These are phyloP conservation scores for Parelbella ahira DNA, from an alignment of 2,888 invertebrate genomes.

Conservation along the genomic window DNA sequence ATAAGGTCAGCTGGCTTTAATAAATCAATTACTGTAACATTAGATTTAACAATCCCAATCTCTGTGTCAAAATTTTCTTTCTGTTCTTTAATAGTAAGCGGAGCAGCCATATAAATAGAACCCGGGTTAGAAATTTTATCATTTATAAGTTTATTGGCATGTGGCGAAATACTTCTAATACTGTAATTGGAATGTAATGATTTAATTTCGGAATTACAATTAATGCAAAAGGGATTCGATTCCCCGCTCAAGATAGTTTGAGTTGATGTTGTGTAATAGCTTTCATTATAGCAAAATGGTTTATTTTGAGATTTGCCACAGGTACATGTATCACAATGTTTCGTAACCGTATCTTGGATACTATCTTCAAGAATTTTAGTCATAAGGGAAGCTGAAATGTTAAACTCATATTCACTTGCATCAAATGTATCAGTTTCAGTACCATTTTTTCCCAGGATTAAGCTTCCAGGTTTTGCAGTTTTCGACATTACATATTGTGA, in stretches of 20 bases:
- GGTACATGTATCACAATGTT: slow-evolving; percentile 91
- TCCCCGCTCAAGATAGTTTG: slow-evolving; percentile 80
- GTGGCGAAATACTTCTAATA: slow-evolving; percentile 62
- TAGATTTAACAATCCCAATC: slow-evolving; percentile 39
- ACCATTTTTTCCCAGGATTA: slow-evolving; percentile 63
- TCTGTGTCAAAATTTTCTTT: slow-evolving; percentile 29
- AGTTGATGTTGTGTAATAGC: slow-evolving; percentile 81
- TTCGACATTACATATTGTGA: slow-evolving; percentile 87
- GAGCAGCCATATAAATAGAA: slow-evolving; percentile 59
- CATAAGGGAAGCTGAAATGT: slow-evolving; percentile 93
- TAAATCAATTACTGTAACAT: slow-evolving; percentile 39
- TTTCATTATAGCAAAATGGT: slow-evolving; percentile 76
- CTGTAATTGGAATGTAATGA: slow-evolving; percentile 64
- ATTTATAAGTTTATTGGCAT: slow-evolving; percentile 53
- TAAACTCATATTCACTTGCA: slow-evolving; percentile 83
- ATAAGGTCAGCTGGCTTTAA: slow-evolving; percentile 42
- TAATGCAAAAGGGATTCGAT: slow-evolving; percentile 77
- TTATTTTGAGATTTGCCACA: slow-evolving; percentile 82
- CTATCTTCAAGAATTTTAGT: slow-evolving; percentile 94
- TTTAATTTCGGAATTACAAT: slow-evolving; percentile 81
- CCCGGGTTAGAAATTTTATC: slow-evolving; percentile 50
- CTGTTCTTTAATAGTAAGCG: slow-evolving; percentile 37
- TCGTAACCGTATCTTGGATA: slow-evolving; percentile 88
- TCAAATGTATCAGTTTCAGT: slow-evolving; percentile 73
- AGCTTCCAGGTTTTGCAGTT: slow-evolving; percentile 63